Evolutionary conservation across 2,113 vertebrate genomes (phyloP).

Genomic region (Colinus virginianus): DNA sequence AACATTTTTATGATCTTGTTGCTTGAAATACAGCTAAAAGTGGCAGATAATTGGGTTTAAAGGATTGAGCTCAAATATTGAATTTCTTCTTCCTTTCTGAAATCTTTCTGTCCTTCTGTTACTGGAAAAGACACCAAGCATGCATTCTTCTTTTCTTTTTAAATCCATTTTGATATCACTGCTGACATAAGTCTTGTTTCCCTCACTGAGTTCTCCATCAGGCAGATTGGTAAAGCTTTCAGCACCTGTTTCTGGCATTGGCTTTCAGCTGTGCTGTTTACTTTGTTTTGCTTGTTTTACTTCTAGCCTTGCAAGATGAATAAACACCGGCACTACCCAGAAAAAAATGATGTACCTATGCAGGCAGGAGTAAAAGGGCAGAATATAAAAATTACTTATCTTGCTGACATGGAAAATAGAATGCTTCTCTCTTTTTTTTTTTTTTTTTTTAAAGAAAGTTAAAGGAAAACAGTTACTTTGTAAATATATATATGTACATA

Average conservation of each 20-base stretch:
- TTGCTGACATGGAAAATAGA: neutral
- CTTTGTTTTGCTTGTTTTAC: neutral
- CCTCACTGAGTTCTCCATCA: neutral
- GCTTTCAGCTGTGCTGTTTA: neutral
- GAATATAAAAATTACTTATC: neutral
- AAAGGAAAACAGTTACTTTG: neutral
- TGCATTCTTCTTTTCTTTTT: neutral
- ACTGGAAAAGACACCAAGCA: neutral
- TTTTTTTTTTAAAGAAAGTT: neutral
- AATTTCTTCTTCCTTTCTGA: neutral
- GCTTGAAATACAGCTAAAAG: slow-evolving; percentile 25
- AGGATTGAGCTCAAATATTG: neutral
- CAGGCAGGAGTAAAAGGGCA: neutral
- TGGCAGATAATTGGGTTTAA: slow-evolving; percentile 5
- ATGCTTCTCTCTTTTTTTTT: too few relatives aligned
- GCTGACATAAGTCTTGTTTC: neutral
- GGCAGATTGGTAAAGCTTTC: neutral
- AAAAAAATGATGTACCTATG: neutral
- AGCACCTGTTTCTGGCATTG: neutral
- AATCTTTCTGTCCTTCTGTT: neutral
- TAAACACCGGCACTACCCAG: neutral
- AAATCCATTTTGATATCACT: neutral
- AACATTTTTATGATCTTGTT: neutral
- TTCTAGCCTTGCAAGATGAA: neutral
- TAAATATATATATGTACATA: neutral